phyloP scores from a whole-genome alignment of 2,888 invertebrate species.

The Mallateleia sp. region DNA sequence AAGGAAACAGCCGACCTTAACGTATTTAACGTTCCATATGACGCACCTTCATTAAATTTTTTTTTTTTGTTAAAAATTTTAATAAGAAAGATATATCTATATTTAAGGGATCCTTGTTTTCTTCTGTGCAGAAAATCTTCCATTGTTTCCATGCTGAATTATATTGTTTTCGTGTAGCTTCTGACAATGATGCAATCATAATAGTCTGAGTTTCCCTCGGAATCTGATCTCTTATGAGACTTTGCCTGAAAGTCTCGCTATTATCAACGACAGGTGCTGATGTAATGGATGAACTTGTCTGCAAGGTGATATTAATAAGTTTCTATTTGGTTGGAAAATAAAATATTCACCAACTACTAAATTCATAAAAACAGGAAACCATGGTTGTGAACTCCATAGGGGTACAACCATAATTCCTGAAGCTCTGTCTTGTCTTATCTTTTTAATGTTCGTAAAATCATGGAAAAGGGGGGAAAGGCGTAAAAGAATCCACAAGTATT shows the following conservation, averaged over 20 bases:
- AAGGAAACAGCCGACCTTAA: constrained; percentile 62
- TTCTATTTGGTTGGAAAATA: constrained; percentile 75
- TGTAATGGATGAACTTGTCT: constrained; percentile 60
- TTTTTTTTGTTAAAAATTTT: constrained; percentile 51
- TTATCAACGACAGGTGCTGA: constrained; percentile 32
- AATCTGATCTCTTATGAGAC: constrained; percentile 88
- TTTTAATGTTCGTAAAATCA: constrained; percentile 82
- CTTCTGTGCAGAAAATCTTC: constrained; percentile 69
- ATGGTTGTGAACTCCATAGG: constrained; percentile 82
- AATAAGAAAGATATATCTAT: constrained; percentile 18
- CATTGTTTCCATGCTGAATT: constrained; percentile 73
- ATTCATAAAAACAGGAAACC: constrained; percentile 63
- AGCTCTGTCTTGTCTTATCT: constrained; percentile 83
- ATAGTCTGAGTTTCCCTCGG: constrained; percentile 90
- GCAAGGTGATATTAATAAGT: constrained; percentile 79
- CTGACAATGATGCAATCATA: constrained; percentile 71
- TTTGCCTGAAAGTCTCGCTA: constrained; percentile 38
- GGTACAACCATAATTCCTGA: constrained; percentile 85
- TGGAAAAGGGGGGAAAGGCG: constrained; percentile 83
- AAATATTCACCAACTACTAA: constrained; percentile 54
- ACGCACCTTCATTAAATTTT: constrained; percentile 49
- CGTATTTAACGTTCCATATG: constrained; percentile 63
- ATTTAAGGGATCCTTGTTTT: constrained; percentile 30
- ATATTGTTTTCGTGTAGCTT: constrained; percentile 77
- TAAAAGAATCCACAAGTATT: constrained; percentile 66